phyloP scores from a whole-genome alignment of 2,888 invertebrate species.

The Crioceris asparagi region DNA sequence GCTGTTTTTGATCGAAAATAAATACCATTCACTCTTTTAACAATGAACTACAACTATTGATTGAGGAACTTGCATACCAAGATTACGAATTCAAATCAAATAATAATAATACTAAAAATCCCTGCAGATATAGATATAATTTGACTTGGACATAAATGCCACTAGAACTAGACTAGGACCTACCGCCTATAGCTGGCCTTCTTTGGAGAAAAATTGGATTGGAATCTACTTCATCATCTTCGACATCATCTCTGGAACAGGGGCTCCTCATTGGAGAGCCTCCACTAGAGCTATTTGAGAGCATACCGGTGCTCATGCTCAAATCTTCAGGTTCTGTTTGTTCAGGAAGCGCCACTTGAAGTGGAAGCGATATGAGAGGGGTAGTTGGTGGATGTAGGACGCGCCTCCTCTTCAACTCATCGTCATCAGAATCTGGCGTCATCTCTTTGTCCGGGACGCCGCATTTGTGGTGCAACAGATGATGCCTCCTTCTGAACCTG shows the following conservation, averaged over 20 bases:
- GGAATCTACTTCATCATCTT: slow-evolving; percentile 46
- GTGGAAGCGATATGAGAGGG: slow-evolving; percentile 32
- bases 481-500: slow-evolving; percentile 78
- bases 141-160: background rate
- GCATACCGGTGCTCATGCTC: slow-evolving; percentile 53
- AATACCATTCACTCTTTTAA: slow-evolving; percentile 18
- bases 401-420: slow-evolving; percentile 34
- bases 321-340: slow-evolving; percentile 89
- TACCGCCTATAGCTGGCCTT: slow-evolving; percentile 23
- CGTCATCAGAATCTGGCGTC: slow-evolving; percentile 28
- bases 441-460: slow-evolving; percentile 36
- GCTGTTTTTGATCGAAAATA: slow-evolving; percentile 17
- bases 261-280: slow-evolving; percentile 40
- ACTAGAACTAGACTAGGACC: slow-evolving; percentile 26
- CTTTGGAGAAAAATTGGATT: slow-evolving; percentile 42
- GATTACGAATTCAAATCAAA: slow-evolving; percentile 24
- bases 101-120: slow-evolving; percentile 25
- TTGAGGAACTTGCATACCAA: slow-evolving; percentile 39
- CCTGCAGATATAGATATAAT: slow-evolving; percentile 18
- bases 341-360: slow-evolving; percentile 48
- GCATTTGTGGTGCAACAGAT: slow-evolving; percentile 77
- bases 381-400: slow-evolving; percentile 42
- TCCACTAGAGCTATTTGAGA: slow-evolving; percentile 40
- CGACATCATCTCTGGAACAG: slow-evolving; percentile 37
- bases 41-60: slow-evolving; percentile 24